These are phyloP conservation scores for Lithobates sylvaticus DNA, from an alignment of 2,797 vertebrate genomes.

Conservation along the genomic window DNA sequence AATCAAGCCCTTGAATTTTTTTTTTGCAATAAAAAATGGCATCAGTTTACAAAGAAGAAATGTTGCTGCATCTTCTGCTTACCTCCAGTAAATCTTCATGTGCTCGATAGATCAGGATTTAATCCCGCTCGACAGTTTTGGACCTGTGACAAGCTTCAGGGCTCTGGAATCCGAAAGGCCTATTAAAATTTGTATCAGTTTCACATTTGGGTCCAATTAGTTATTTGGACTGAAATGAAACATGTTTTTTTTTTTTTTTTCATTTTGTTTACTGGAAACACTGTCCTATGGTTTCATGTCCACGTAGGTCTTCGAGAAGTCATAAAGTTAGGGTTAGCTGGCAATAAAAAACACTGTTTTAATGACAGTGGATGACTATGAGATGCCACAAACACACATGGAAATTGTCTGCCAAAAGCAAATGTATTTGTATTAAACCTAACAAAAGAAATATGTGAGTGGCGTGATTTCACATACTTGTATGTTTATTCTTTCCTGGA, in stretches of 20 bases:
- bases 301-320: constrained; percentile 25
- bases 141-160: neutral
- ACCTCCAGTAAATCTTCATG: neutral
- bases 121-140: neutral
- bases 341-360: constrained; percentile 36
- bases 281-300: constrained; percentile 27
- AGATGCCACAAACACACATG: constrained; percentile 48
- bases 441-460: constrained; percentile 24
- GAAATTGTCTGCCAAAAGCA: constrained; percentile 22
- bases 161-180: constrained; percentile 14
- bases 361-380: constrained; percentile 29
- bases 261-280: constrained; percentile 53
- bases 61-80: too few species aligned
- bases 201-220: constrained; percentile 58
- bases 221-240: constrained; percentile 49
- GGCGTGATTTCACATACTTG: neutral
- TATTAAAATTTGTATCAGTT: constrained; percentile 51
- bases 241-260: constrained; percentile 10
- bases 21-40: too few species aligned
- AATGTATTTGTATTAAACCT: constrained; percentile 10
- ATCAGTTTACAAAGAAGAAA: neutral
- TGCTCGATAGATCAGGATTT: too few species aligned
- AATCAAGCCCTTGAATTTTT: too few species aligned
- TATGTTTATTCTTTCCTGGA: neutral
- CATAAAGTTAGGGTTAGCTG: neutral